Evolutionary conservation across 2,888 invertebrate genomes (phyloP).

Genomic region (Pteria penguin): DNA sequence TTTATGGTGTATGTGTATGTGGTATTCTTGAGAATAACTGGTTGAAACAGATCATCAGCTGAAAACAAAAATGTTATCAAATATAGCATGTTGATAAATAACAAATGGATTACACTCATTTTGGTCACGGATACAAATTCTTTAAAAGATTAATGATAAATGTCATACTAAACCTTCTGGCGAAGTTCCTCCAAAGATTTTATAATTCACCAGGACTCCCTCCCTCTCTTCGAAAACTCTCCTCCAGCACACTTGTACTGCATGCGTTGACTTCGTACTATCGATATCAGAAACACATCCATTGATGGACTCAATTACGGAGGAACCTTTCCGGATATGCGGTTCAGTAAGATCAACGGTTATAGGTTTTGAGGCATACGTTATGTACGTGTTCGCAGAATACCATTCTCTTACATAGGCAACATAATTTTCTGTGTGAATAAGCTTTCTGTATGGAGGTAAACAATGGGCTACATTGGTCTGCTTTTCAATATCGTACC

Average conservation of each 20-base stretch:
- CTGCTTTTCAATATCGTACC: constrained; percentile 21
- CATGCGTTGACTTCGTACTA: background rate
- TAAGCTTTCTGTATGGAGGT: background rate
- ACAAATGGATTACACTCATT: no score
- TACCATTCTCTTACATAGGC: constrained; percentile 16
- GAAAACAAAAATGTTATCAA: no score
- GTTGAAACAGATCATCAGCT: no score
- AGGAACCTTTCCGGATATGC: background rate
- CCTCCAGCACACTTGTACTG: constrained; percentile 21
- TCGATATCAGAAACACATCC: constrained; percentile 11
- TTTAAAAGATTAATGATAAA: no score
- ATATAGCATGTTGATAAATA: no score
- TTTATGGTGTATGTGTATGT: no score
- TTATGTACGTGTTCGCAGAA: background rate
- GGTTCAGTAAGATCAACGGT: constrained; percentile 18
- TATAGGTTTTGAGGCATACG: constrained; percentile 9
- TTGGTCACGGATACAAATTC: no score
- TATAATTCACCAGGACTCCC: background rate
- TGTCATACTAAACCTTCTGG: no score
- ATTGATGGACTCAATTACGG: constrained; percentile 12
- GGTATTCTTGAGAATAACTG: no score
- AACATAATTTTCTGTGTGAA: constrained; percentile 11
- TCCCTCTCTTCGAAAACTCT: constrained; percentile 13
- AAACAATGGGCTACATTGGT: constrained; percentile 10
- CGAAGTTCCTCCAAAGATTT: constrained; percentile 12